A percentile compares a stretch with the other conserved stretches of the same genome.
phyloP scores from a whole-genome alignment of 2,888 invertebrate species.

The Polia nebulosa region DNA sequence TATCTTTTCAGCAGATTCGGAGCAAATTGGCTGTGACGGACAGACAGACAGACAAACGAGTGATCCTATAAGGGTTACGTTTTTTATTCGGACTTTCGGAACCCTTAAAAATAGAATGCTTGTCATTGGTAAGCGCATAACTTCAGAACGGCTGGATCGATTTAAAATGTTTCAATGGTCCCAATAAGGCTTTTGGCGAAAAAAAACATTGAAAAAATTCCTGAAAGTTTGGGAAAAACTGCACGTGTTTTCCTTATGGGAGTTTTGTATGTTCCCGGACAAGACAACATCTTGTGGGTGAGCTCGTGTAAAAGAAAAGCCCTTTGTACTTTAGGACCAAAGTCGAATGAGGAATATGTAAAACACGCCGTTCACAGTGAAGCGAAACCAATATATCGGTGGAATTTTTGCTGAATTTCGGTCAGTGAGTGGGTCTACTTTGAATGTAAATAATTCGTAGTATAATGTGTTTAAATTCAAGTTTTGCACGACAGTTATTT shows the following conservation, averaged over 20 bases:
- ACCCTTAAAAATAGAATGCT: too few species aligned
- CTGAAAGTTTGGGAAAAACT: background rate
- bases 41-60: too few species aligned
- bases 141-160: background rate
- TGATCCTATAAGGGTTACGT: too few species aligned
- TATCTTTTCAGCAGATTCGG: too few species aligned
- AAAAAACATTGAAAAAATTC: background rate
- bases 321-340: background rate
- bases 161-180: background rate
- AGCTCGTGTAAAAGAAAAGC: background rate
- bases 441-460: background rate
- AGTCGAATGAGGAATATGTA: background rate
- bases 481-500: background rate
- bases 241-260: background rate
- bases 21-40: too few species aligned
- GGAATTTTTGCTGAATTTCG: conserved; percentile 6
- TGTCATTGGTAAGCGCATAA: too few species aligned
- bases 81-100: too few species aligned
- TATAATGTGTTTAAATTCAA: background rate
- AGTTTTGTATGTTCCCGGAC: background rate
- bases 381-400: background rate
- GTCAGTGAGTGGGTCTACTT: background rate
- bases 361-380: background rate
- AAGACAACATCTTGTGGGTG: background rate
- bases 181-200: background rate